Evolutionary conservation across 1,140 invertebrate genomes (phyloP), one percentile per base, ranked within the genome.

Genomic region (Formica exsecta): DNA sequence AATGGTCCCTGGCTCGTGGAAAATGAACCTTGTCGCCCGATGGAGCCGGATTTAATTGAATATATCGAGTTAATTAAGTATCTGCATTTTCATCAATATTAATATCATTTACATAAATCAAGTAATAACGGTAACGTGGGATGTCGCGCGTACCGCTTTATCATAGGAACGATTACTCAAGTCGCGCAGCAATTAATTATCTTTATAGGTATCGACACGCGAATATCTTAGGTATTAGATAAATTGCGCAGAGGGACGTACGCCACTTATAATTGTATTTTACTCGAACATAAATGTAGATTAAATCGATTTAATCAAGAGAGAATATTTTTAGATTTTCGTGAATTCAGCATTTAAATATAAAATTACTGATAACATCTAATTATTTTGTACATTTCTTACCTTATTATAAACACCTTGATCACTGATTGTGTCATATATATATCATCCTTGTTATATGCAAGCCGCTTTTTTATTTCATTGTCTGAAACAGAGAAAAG

Each of bases 61-160:
- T 83, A 74, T 74, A 83, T 83, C 68, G 38, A 48, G 68, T 83
- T 83, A 83, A 83, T 83, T 83, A 83, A 83, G 79, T 83, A 74
- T 74, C 68, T 73, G 29, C 68, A 83, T 59, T 83, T 70, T 83
- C 79, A 83, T 83, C 79, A 83, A 83, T 83, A 83, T 83, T 83
- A 83, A 83, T 83, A 74, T 44, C 68, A 74, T 83, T 83, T 83
- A 74, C 57, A 83, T 83, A 74, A 74, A 83, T 83, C 79, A 73
- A 57, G 29, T 74, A 83, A 74, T 83, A 83, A 83, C 73, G 79
- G 19, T 73, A 59, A 70, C 5, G 25, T 11, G 54, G 79, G 51
- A 41, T 19, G 16, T 59, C 22, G 16, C 16, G 77, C 65, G 36
- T 44, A 3, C 13, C 13, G 29, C 25, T 73, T 73, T n/a, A 44